These are phyloP conservation scores for Hippocampus kuda DNA, from an alignment of 2,797 vertebrate species.

Conservation along the genomic window DNA sequence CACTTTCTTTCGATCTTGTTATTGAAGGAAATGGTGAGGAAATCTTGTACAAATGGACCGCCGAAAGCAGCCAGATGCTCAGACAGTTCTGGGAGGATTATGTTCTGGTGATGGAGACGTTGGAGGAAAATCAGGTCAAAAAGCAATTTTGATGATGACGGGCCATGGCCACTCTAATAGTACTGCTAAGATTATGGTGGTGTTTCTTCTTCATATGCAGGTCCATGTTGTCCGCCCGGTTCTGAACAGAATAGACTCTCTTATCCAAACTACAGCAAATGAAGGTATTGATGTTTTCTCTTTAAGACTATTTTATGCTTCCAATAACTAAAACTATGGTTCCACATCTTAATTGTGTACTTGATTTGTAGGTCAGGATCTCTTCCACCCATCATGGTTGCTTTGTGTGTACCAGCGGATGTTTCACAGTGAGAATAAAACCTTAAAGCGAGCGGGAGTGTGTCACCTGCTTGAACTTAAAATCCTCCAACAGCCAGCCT, in stretches of 20 bases:
- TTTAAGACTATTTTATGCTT: too few relatives aligned
- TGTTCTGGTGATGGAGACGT: constrained; percentile 83
- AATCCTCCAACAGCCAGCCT: constrained; percentile 61
- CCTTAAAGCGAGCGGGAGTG: constrained; percentile 80
- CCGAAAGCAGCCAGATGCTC: constrained; percentile 62
- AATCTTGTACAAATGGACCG: constrained; percentile 79
- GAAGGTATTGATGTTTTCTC: background rate
- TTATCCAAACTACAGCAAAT: constrained; percentile 73
- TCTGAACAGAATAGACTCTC: constrained; percentile 78
- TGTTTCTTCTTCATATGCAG: constrained; percentile 54
- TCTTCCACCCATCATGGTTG: constrained; percentile 85
- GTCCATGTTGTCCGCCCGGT: constrained; percentile 91
- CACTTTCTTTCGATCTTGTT: constrained; percentile 1
- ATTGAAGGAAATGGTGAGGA: constrained; percentile 46
- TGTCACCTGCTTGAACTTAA: constrained; percentile 80
- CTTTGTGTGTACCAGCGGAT: constrained; percentile 88
- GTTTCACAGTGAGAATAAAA: constrained; percentile 94
- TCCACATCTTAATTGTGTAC: background rate
- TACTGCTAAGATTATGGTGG: background rate
- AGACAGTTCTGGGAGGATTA: constrained; percentile 87
- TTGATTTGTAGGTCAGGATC: constrained; percentile 50
- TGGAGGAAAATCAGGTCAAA: constrained; percentile 93
- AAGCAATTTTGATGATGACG: background rate
- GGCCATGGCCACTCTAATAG: background rate
- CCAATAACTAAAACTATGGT: background rate